Conservation (phyloP, 92 coral and sea anemone species). For the Zoanthus solanderi region DNA sequence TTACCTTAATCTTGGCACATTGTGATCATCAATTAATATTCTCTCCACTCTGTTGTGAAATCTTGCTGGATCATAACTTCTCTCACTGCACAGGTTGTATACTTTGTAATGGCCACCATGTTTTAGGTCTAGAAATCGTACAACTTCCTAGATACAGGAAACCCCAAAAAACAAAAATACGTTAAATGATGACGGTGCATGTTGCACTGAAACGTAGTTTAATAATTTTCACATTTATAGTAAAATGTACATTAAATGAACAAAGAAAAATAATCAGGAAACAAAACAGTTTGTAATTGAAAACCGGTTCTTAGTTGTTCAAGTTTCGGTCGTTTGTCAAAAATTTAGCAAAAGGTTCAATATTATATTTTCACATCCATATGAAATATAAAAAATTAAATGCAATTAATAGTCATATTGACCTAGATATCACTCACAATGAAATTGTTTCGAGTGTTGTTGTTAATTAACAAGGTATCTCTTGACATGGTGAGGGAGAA, state of each 20-base stretch:
- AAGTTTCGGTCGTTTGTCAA: not conserved
- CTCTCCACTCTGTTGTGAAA: conserved; percentile 97
- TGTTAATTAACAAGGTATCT: not conserved
- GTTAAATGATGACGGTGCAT: no score
- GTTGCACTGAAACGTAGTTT: no score
- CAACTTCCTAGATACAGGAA: conserved; percentile 80
- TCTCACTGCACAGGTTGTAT: conserved; percentile 98
- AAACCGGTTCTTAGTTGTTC: not conserved
- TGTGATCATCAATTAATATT: conserved; percentile 93
- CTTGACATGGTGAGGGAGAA: not conserved
- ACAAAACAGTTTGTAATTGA: no score
- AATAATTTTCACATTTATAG: no score
- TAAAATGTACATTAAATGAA: no score
- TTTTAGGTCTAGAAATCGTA: conserved; percentile 93
- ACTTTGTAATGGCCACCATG: conserved; percentile 94
- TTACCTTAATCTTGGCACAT: conserved; percentile 80
- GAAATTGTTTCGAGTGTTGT: not conserved
- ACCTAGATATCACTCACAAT: not conserved
- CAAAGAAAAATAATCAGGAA: no score
- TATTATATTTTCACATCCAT: not conserved
- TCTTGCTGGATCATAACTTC: conserved; percentile 90
- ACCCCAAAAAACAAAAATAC: no score
- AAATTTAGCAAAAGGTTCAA: not conserved
- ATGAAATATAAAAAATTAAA: not conserved
- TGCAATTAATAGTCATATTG: not conserved